Base-by-base conservation (phyloP, 2,797 vertebrate genomes). In the Lepilemur septentrionalis region DNA sequence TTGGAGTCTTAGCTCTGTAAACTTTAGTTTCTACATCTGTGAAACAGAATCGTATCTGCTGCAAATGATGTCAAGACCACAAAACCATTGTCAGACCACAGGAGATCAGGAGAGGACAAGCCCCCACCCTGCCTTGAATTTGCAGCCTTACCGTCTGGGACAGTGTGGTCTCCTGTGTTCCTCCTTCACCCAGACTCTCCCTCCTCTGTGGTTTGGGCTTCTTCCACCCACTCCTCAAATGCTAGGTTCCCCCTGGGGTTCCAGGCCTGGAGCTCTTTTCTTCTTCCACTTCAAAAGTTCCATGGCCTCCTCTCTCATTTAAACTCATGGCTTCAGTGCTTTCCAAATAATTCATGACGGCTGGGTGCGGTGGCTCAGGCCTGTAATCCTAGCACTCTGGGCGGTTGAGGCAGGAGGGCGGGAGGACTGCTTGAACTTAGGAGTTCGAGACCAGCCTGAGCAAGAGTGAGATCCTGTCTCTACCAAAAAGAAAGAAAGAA, bases 131-230 rank as follows among this genome's bases (percentile, higher is more conserved):
- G 25, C 38, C 59, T 14, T 43, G 30, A 18, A 22, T 23, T 48
- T 28, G 14, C n/a, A 22, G n/a, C 73, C 43, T n/a, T 6, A 1
- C 46, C 14, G 52, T 43, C 48, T 38, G 5, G 18, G 43, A 59
- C 2, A 8, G 17, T 0, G 0, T 0, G 35, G 48, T 65, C 38
- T 41, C 87, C 59, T 32, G 4, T 0, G 8, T 14, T 32, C 43
- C 43, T 76, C 4, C 41, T 30, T 41, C 12, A 28, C 13, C n/a
- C 14, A 0, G 0, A 30, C 41, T 57, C 4, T 0, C 69, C 25
- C 25, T 61, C 35, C 28, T 61, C n/a, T 67, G 28, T 30, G n/a
- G 28, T 32, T 43, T 12, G 55, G 46, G 28, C 38, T 30, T 65
- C 79, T 50, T 12, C 69, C 1, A 4, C 46, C 38, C 1, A 0